Evolutionary conservation across 2,888 invertebrate species (phyloP), one percentile per base, ranked within the genome.

Genomic region (Himalopsyche anomala): DNA sequence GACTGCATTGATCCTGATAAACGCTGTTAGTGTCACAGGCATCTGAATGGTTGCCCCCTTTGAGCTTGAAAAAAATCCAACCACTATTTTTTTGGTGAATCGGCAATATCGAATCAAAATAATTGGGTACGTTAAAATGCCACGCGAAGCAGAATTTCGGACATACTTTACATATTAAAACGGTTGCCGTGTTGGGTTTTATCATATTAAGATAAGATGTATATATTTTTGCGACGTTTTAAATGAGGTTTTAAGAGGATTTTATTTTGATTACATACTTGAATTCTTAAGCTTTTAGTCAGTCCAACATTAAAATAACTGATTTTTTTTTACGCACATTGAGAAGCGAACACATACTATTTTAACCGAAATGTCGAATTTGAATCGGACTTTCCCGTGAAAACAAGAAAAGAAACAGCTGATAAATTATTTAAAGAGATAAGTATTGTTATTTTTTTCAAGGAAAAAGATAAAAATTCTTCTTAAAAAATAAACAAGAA

Each of bases 61-160:
- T 38, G 38, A 11, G 38, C 4, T 4, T 38, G 74, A 38, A 74
- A 74, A 51, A 51, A 74, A 15, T 74, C 74, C 74, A 36, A 6
- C 74, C 36, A 36, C 74, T 36, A 36, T 15, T 74, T 74, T 74
- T 38, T 74, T 74, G 74, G 15, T 38, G 74, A 74, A 38, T 38
- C 74, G 74, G 74, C 36, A 36, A 74, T 74, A 74, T 74, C 74
- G 74, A 28, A 74, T 74, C 74, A 74, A 74, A 74, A 74, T 74
- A 74, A 74, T 74, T 74, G 74, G 74, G 28, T 36, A 74, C 74
- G 74, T 74, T 74, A 74, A 74, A 74, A 74, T 74, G 38, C 74
- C 74, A 74, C 19, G 38, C 15, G 38, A 5, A 36, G 36, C 74
- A 12, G 36, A 28, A 74, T 28, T 36, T 74, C 36, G 74, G 74